Evolutionary conservation across 2,113 vertebrate species (phyloP).

Genomic region (Ciconia stormi): DNA sequence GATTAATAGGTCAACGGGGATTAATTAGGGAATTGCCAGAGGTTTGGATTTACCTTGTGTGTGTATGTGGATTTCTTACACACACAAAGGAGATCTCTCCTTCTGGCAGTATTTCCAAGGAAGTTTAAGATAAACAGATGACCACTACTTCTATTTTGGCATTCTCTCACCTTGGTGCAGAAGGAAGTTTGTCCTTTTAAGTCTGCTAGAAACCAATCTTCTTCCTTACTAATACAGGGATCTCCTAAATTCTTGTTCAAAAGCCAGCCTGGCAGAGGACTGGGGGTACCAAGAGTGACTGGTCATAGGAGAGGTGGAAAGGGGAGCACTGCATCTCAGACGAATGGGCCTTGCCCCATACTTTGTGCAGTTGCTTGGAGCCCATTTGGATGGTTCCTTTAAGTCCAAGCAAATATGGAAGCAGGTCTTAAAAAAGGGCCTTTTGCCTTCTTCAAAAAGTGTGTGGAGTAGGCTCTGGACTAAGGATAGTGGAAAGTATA

Average conservation of each 20-base stretch:
- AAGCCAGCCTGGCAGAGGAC: background rate
- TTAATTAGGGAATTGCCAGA: background rate
- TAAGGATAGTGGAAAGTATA: background rate
- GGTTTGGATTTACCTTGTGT: background rate
- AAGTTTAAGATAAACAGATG: background rate
- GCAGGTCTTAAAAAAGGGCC: background rate
- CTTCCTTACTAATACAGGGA: background rate
- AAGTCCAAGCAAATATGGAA: background rate
- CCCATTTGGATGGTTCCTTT: background rate
- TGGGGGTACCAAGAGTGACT: background rate
- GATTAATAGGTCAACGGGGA: background rate
- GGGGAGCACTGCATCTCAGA: background rate
- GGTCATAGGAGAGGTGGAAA: background rate
- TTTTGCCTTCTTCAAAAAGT: background rate
- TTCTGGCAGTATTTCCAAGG: background rate
- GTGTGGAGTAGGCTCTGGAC: background rate
- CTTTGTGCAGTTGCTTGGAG: background rate
- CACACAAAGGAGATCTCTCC: background rate
- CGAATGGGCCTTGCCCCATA: background rate
- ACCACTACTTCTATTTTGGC: background rate
- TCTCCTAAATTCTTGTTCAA: background rate
- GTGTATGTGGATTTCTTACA: background rate
- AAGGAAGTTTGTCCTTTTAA: background rate
- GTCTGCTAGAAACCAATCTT: background rate
- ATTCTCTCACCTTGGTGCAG: background rate